Conservation (phyloP, 1,140 invertebrate species). For the Phthorimaea operculella region DNA sequence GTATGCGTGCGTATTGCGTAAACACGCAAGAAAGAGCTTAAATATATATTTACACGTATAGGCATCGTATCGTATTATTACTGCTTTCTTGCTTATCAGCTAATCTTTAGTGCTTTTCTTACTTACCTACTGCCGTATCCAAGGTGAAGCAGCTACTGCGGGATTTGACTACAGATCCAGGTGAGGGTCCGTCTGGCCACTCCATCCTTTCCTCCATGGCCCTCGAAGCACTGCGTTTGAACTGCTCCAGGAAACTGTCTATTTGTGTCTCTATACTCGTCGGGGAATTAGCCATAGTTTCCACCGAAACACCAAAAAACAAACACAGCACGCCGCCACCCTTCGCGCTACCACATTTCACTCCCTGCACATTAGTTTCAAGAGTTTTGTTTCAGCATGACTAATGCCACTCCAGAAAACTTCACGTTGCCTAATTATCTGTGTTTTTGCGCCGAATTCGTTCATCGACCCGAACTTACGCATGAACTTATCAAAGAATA, state of each 20-base stretch:
- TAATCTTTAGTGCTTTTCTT: too few relatives aligned
- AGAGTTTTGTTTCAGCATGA: conserved; percentile 9
- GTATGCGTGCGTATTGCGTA: too few relatives aligned
- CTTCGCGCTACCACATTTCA: conserved; percentile 35
- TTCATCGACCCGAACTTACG: conserved; percentile 40
- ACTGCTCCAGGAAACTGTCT: conserved; percentile 83
- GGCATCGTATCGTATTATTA: too few relatives aligned
- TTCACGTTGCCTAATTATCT: conserved; percentile 30
- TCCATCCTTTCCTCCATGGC: conserved; percentile 74
- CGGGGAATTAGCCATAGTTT: conserved; percentile 74
- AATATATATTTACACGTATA: too few relatives aligned
- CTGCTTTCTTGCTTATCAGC: too few relatives aligned
- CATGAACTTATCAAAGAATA: conserved; percentile 39
- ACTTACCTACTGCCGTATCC: conserved; percentile 61
- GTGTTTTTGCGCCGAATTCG: conserved; percentile 33
- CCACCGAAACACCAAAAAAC: conserved; percentile 59
- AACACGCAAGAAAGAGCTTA: too few relatives aligned
- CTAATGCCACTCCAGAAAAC: conserved; percentile 16
- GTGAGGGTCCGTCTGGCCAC: conserved; percentile 56
- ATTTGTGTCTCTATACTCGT: conserved; percentile 82
- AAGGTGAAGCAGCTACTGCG: conserved; percentile 64
- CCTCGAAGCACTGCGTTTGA: conserved; percentile 78
- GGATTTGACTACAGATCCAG: conserved; percentile 51
- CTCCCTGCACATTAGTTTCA: conserved; percentile 14
- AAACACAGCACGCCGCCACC: conserved; percentile 43